Base-by-base conservation (phyloP, 2,888 invertebrate genomes). In the Muscina levida region DNA sequence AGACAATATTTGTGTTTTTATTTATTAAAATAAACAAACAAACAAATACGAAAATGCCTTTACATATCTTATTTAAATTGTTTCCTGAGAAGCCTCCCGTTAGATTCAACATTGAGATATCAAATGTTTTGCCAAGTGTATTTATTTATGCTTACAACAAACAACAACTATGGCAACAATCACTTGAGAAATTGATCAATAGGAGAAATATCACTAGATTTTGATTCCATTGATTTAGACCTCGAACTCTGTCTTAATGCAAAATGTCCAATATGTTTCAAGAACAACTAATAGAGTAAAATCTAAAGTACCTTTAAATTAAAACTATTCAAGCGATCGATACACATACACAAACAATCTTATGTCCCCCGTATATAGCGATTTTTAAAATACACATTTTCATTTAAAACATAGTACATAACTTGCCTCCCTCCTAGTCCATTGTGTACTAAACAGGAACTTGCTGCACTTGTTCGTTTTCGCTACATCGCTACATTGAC, bases 51-150 rank as follows among this genome's bases (percentile, higher is more conserved):
- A 57, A 70, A 75, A 75, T 68, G 75, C 51, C 73, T 76, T 72
- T 72, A 80, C 76, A 76, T 76, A 80, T 76, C 76, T 76, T 39
- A 39, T 72, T 79, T 68, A 5, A 59, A 46, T 67, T 53, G 42
- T 57, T 71, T 51, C 19, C 5, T 53, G 53, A 22, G 24, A 24
- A 53, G 19, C 53, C 1, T 1, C 24, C 8, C 24, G n/a, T 46
- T 8, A 31, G 3, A 31, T 31, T 8, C 31, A 8, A 17, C 17
- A 15, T 24, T 24, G 24, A 53, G 24, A 22, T 70, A 1, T 44
- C 24, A 22, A 44, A 53, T 44, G 1, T 67, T 72, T 70, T 66
- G 56, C 53, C 31, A 53, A 67, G 71, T 57, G 8, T 15, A 46
- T 46, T n/a, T 22, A 1, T 68, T 39, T 68, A 22, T 19, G 15